Evolutionary conservation across 1,140 invertebrate genomes (phyloP).

Genomic region (Brachionus plicatilis): DNA sequence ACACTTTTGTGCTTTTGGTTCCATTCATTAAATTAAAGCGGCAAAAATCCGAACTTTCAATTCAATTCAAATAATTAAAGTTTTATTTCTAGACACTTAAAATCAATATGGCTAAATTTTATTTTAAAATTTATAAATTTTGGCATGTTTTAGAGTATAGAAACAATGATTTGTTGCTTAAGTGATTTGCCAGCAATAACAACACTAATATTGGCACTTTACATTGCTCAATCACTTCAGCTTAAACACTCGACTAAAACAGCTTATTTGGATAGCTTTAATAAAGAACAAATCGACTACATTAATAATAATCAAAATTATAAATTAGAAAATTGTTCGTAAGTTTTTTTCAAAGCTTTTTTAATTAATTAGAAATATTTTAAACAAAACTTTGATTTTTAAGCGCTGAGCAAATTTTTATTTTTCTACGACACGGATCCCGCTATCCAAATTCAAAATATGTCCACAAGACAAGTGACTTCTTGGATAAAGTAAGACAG

Average conservation of each 20-base stretch:
- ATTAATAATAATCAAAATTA: conserved; percentile 32
- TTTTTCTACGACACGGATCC: conserved; percentile 35
- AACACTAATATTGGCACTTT: not conserved
- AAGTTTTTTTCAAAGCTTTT: not conserved
- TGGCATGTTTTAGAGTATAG: not conserved
- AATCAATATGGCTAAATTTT: not conserved
- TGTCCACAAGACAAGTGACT: not conserved
- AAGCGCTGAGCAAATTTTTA: conserved; percentile 8
- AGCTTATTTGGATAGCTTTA: conserved; percentile 39
- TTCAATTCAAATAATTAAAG: not conserved
- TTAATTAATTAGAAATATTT: not conserved
- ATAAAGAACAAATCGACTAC: conserved; percentile 4
- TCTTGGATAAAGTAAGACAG: not conserved
- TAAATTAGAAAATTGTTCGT: conserved; percentile 24
- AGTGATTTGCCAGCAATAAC: conserved; percentile 5
- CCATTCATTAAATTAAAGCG: not conserved
- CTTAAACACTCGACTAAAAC: conserved; percentile 35
- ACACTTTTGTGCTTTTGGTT: not conserved
- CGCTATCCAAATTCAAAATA: conserved; percentile 33
- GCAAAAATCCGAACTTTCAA: not conserved
- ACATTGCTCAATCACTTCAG: not conserved
- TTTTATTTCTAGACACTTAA: conserved; percentile 15
- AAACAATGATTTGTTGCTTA: conserved; percentile 13
- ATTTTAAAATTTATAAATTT: not conserved
- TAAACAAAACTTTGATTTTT: not conserved